Evolutionary conservation across 2,888 invertebrate genomes (phyloP).

Genomic region (Podotricha telesiphe): DNA sequence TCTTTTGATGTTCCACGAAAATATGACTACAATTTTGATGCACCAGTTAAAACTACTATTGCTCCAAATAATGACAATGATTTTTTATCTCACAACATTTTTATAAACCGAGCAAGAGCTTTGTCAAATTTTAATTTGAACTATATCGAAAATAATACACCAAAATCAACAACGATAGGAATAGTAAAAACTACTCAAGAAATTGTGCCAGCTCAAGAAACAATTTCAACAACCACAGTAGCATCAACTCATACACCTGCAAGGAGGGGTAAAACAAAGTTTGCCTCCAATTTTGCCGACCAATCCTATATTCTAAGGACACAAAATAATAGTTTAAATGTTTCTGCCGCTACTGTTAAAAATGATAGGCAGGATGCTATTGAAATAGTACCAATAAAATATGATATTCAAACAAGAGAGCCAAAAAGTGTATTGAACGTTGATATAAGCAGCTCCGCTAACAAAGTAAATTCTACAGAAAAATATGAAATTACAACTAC

Average conservation of each 20-base stretch:
- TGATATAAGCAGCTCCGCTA: not conserved
- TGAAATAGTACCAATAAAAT: not conserved
- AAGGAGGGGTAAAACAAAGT: slow-evolving; percentile 25
- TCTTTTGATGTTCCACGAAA: slow-evolving; percentile 15
- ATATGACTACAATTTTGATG: slow-evolving; percentile 27
- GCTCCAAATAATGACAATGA: slow-evolving; percentile 19
- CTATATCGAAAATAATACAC: slow-evolving; percentile 11
- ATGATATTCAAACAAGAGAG: not conserved
- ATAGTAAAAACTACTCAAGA: not conserved
- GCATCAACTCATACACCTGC: not conserved
- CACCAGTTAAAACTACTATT: not conserved
- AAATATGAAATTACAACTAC: slow-evolving; percentile 15
- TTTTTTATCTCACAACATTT: slow-evolving; percentile 33
- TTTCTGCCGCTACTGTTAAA: no score
- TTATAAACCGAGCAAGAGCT: slow-evolving; percentile 23
- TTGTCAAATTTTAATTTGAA: slow-evolving; percentile 20
- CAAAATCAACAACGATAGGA: not conserved
- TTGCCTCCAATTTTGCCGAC: not conserved
- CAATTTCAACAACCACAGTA: not conserved
- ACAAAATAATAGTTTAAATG: not conserved
- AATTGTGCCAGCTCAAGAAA: not conserved
- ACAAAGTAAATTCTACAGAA: not conserved
- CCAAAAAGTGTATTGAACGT: not conserved
- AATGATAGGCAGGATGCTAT: not conserved
- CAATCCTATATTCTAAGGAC: not conserved